phyloP scores from a whole-genome alignment of 2,797 vertebrate species.

The Erpetoichthys calabaricus region DNA sequence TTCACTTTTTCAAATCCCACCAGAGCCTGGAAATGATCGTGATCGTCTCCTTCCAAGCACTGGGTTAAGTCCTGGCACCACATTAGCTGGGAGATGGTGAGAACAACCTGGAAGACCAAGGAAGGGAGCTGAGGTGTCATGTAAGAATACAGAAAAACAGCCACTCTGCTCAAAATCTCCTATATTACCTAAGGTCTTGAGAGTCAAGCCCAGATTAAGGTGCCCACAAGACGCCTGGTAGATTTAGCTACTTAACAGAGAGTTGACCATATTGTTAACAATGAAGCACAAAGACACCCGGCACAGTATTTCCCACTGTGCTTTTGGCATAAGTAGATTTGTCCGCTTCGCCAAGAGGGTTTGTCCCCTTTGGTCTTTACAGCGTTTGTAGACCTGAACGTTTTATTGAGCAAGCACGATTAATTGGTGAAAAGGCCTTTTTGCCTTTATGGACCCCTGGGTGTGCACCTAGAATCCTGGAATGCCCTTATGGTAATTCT shows the following conservation, averaged over 20 bases:
- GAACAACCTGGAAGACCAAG: slow-evolving; percentile 50
- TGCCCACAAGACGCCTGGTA: neutral
- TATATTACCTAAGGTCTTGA: neutral
- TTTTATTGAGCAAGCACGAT: too few relatives aligned
- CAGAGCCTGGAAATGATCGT: slow-evolving; percentile 44
- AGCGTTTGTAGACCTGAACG: too few relatives aligned
- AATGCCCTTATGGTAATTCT: too few relatives aligned
- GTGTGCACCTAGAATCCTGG: too few relatives aligned
- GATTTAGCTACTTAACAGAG: neutral
- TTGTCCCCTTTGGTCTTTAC: too few relatives aligned
- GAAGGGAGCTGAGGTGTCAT: slow-evolving; percentile 1
- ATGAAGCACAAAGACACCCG: too few relatives aligned
- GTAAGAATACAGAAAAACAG: neutral
- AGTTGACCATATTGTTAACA: too few relatives aligned
- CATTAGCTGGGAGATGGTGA: slow-evolving; percentile 76
- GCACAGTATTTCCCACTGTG: too few relatives aligned
- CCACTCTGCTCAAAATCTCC: neutral
- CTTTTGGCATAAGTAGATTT: too few relatives aligned
- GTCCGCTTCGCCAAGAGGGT: too few relatives aligned
- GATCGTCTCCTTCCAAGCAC: slow-evolving; percentile 48
- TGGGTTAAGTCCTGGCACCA: slow-evolving; percentile 68
- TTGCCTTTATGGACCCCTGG: too few relatives aligned
- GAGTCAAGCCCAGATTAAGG: neutral
- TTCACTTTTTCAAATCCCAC: slow-evolving; percentile 60
- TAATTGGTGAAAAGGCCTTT: too few relatives aligned